Base-by-base conservation (phyloP, 1,140 invertebrate species). In the Bombus sylvicola region DNA sequence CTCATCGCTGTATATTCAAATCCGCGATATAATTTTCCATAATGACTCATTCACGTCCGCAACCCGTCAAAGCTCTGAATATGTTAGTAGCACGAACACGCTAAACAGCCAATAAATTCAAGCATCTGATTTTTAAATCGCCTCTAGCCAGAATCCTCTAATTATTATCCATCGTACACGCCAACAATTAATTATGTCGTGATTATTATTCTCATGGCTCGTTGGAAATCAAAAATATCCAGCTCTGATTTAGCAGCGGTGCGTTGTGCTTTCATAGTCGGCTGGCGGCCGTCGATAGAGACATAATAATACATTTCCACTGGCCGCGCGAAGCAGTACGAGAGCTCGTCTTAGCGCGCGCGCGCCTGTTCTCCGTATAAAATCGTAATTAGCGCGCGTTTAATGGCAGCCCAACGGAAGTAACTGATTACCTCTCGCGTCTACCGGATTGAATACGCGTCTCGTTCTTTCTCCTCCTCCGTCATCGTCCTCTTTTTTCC, bases 351-450 rank as follows among this genome's bases (percentile, higher is more conserved):
- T 18, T 53, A 47, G 15, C 47, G 47, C 47, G 18, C 18, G 47
- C 47, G 18, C 47, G 47, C 47, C 47, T 53, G 47, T 53, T 53
- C 47, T 53, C 28, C 12, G 37, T 28, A 78, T 34, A 68, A 84
- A 78, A 84, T 59, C 41, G 31, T 72, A 84, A 84, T 84, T 79
- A 62, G 39, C 82, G 66, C 47, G 75, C 37, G 47, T 79, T 71
- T 37, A 71, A 83, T 83, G 18, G 73, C n/a, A 2, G 37, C 47
- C 15, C 15, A 41, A 47, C 47, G 64, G 75, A 71, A 71, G 57
- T 47, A 80, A 85, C 53, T 43, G 76, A 72, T 80, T 80, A 80
- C 53, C 66, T 43, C 6, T 62, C 53, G 37, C 47, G 22, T 79
- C 66, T 57, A 62, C 41, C 25, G 75, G n/a, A 79, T 62, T 62